Evolutionary conservation across 2,888 invertebrate species (phyloP), one percentile per base, ranked within the genome.

Genomic region (Zygaena filipendulae): DNA sequence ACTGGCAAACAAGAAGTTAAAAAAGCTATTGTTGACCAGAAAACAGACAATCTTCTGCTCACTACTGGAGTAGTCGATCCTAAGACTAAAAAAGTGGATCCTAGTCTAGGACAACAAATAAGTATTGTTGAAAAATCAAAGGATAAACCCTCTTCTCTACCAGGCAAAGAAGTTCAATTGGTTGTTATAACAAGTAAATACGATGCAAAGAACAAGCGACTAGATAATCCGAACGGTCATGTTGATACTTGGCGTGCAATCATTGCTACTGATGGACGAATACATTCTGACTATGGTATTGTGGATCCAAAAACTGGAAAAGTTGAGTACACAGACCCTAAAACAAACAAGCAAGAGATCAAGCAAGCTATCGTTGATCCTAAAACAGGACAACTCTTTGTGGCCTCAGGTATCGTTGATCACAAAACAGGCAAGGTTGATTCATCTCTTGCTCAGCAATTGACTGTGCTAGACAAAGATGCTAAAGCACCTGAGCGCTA

Each of bases 1-100:
- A 85, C 86, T 1, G 86, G 87, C 11, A 85, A 86, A 47, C 82
- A 81, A 28, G 86, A 86, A 47, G 50, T 82, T 2, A 82, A 84
- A 44, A 84, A 86, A 54, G 87, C 88, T 2, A 70, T 79, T 32
- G 68, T 84, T 37, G 87, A 88, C 59, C 70, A 84, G 0, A 85
- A 84, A 52, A 84, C 86, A 1, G 86, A 87, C 27, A 82, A 83
- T 49, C 47, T 86, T 25, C 67, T 84, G 25, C 53, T 82, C 2
- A 72, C 74, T n/a, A 81, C 86, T 19, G 82, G 82, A 2, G 83
- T 82, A 10, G 54, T 79, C 19, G 84, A 85, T 46, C 84, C 84
- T 2, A 77, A 72, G 40, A 82, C 82, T 9, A 83, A 83, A 3
- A 70, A 82, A 43, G 59, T 77, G 4, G 84, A 85, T 39, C 43